phyloP scores from a whole-genome alignment of 2,888 invertebrate genomes.

The Spisula subtruncata region DNA sequence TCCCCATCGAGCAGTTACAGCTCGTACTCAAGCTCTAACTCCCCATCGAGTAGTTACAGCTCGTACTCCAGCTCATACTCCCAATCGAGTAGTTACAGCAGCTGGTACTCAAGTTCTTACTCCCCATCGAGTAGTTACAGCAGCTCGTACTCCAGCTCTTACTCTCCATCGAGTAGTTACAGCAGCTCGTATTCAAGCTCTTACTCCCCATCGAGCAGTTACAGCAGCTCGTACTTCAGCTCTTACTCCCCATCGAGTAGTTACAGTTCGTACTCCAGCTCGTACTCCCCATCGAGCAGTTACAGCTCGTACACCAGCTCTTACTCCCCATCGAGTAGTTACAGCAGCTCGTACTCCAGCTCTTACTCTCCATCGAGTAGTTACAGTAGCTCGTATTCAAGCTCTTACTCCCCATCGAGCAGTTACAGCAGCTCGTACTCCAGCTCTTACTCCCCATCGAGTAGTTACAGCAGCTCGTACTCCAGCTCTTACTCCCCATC shows the following conservation, averaged over 20 bases:
- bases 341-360: neutral
- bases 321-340: neutral
- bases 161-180: too few relatives aligned
- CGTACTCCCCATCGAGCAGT: neutral
- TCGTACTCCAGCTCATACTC: too few relatives aligned
- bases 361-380: neutral
- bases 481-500: neutral
- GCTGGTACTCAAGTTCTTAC: too few relatives aligned
- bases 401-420: neutral
- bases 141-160: too few relatives aligned
- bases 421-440: conserved; percentile 7
- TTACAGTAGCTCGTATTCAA: neutral
- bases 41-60: too few relatives aligned
- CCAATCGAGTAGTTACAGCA: too few relatives aligned
- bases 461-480: neutral
- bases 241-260: neutral
- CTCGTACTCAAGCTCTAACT: too few relatives aligned
- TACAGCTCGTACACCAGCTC: neutral
- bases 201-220: neutral
- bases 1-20: too few relatives aligned
- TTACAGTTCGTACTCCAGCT: neutral
- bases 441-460: neutral
- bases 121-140: too few relatives aligned
- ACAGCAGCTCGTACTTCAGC: neutral
- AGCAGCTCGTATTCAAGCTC: too few relatives aligned